Conservation (phyloP, 2,797 vertebrate species). For the Bovichtus diacanthus region DNA sequence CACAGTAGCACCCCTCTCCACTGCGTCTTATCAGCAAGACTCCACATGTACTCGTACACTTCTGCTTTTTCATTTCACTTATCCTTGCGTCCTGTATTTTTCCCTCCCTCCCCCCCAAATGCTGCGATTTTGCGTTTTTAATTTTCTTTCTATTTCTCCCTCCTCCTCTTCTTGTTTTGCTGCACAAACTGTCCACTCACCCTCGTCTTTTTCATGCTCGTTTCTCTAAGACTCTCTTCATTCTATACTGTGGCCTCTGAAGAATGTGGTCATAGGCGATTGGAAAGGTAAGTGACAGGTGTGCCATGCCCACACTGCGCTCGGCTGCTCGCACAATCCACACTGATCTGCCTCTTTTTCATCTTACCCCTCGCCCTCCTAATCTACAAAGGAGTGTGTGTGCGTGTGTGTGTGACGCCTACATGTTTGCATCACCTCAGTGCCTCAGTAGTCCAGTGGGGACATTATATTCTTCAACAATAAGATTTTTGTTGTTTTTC, state of each 20-base stretch:
- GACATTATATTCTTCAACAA: slow-evolving; percentile 6
- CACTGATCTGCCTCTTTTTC: slow-evolving; percentile 28
- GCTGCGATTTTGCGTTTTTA: slow-evolving; percentile 40
- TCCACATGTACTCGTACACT: slow-evolving; percentile 50
- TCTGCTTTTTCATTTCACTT: slow-evolving; percentile 62
- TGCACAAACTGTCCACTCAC: slow-evolving; percentile 61
- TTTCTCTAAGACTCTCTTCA: slow-evolving; percentile 82
- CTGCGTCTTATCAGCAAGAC: slow-evolving; percentile 18
- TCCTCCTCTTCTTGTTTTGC: slow-evolving; percentile 42
- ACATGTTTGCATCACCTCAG: slow-evolving; percentile 24
- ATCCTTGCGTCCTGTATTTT: slow-evolving; percentile 23
- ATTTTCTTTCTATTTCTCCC: slow-evolving; percentile 37
- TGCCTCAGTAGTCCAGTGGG: neutral
- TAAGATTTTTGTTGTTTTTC: slow-evolving; percentile 8
- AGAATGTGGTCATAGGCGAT: slow-evolving; percentile 77
- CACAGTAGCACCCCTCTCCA: neutral
- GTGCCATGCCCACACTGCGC: slow-evolving; percentile 46
- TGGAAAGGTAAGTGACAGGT: slow-evolving; percentile 81
- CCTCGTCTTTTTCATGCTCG: slow-evolving; percentile 56
- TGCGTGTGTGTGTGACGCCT: slow-evolving; percentile 31
- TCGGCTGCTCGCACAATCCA: slow-evolving; percentile 28
- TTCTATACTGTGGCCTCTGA: slow-evolving; percentile 84
- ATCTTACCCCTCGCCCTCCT: neutral
- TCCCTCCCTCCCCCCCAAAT: neutral
- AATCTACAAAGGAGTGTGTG: slow-evolving; percentile 14